A percentile compares a stretch with the other conserved stretches of the same genome.
phyloP scores from a whole-genome alignment of 2,797 vertebrate species.

The Anisognathus igniventris region DNA sequence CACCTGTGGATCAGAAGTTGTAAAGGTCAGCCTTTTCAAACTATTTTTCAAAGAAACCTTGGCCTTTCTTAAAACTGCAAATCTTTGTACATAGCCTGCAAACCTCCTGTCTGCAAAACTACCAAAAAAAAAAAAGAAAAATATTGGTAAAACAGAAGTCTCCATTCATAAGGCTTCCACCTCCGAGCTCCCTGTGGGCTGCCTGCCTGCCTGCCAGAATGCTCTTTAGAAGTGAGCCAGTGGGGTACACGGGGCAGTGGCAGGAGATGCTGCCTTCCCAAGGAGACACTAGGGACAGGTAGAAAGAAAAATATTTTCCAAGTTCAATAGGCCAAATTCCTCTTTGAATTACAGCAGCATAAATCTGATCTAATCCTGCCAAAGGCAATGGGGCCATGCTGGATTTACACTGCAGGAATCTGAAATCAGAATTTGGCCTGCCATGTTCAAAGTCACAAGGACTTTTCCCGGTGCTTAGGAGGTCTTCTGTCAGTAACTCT shows the following conservation, averaged over 20 bases:
- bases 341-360: not conserved
- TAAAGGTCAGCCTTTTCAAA: slow-evolving; percentile 41
- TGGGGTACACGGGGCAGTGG: not conserved
- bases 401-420: not conserved
- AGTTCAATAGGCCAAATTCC: slow-evolving; percentile 8
- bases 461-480: not conserved
- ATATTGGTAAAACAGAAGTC: not conserved
- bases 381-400: not conserved
- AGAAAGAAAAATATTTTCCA: not conserved
- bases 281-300: not conserved
- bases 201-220: not conserved
- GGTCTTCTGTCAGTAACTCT: not conserved
- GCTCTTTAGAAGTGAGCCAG: not conserved
- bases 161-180: not conserved
- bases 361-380: slow-evolving; percentile 35
- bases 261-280: not conserved
- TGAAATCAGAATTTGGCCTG: not conserved
- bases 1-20: slow-evolving; percentile 6
- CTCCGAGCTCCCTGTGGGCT: not conserved
- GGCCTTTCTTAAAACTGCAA: slow-evolving; percentile 6
- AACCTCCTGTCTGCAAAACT: not conserved
- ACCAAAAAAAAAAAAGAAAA: not conserved
- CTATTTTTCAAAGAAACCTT: slow-evolving; percentile 13
- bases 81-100: not conserved
- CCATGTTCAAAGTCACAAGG: not conserved